Percentiles rank a stretch among this genome's conserved stretches.
phyloP scores from a whole-genome alignment of 2,888 invertebrate genomes.

The Chloromyia formosa region DNA sequence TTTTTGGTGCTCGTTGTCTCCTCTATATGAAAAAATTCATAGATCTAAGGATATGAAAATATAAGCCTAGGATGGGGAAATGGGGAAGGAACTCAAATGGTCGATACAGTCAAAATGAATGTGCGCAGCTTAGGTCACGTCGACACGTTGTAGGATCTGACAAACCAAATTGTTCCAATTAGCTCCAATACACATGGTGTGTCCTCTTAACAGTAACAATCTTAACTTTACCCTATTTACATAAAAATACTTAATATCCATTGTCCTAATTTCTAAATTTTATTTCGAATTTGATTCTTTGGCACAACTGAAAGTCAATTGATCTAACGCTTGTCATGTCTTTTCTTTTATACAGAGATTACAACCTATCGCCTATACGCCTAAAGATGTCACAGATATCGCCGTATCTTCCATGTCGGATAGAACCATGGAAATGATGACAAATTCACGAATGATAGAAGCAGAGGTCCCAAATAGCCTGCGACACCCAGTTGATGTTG shows the following conservation, averaged over 20 bases:
- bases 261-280: background rate
- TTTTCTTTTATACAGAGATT: too few relatives aligned
- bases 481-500: background rate
- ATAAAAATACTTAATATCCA: conserved; percentile 20
- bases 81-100: too few relatives aligned
- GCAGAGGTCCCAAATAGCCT: background rate
- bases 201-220: conserved; percentile 7
- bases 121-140: too few relatives aligned
- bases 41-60: too few relatives aligned
- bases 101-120: background rate
- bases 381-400: background rate
- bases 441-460: too few relatives aligned
- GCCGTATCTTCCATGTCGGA: background rate
- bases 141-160: too few relatives aligned
- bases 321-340: too few relatives aligned
- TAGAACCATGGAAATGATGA: too few relatives aligned
- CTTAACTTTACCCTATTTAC: conserved; percentile 9
- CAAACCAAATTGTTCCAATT: background rate
- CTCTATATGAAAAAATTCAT: too few relatives aligned
- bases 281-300: background rate
- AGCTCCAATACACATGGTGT: background rate
- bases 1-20: too few relatives aligned
- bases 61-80: too few relatives aligned
- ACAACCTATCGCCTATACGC: too few relatives aligned
- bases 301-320: background rate